Base-by-base conservation (phyloP, 2,888 invertebrate species). In the Abrostola triplasia region DNA sequence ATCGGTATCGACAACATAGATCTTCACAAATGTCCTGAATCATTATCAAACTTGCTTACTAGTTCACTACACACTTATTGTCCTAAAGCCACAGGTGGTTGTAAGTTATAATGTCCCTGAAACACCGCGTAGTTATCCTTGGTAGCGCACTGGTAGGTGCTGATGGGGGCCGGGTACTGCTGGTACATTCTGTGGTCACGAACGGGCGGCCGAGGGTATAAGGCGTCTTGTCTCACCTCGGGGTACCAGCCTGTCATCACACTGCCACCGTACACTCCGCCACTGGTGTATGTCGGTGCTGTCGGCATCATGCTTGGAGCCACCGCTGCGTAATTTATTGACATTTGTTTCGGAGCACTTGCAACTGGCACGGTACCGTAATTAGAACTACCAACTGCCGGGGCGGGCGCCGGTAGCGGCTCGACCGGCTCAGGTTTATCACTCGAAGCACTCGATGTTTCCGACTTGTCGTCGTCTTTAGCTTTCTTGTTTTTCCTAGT, bases 111-210 rank as follows among this genome's bases (percentile, higher is more conserved):
- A 81, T 95, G 95, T 82, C 95, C 95, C 79, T 95, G 95, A 73
- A 95, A 94, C 80, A 95, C 86, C 13, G 90, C 82, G 74, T 94
- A 95, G 75, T 93, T 95, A 50, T 95, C 94, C 67, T 95, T 95
- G 5, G 92, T 78, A 8, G 93, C 93, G 56, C 95, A 95, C 82
- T 94, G 95, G 62, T 95, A 95, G 5, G 91, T 83, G 53, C 86
- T 81, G 41, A 92, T 86, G 1, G 91, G 86, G 0, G 88, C 69
- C 0, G 92, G 76, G 64, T 95, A 94, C 70, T 94, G 93, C 63
- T 94, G 93, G 76, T 94, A 94, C 76, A 88, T 80, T 41, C 93
- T 85, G 56, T 88, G 90, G 60, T 92, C 92, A 58, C 91, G 85
- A 37, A 86, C 85, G 2, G 88, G 79, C 1, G 89, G 75, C 38